Evolutionary conservation across 2,113 vertebrate genomes (phyloP).

Genomic region (Micronycteris hirsuta): DNA sequence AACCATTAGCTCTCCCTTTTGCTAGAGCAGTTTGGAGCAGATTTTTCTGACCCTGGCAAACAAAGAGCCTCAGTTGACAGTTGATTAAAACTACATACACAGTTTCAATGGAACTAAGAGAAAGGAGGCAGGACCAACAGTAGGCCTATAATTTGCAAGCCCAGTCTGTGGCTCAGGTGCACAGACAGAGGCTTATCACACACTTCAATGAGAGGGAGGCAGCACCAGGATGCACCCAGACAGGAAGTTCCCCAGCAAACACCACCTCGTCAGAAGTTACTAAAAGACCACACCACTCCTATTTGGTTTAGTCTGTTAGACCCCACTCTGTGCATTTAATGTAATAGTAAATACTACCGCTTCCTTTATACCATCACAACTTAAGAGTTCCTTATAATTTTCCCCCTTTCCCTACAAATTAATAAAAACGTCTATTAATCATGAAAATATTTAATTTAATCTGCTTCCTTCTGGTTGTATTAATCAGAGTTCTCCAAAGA

Average conservation of each 20-base stretch:
- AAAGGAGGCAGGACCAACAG: not conserved
- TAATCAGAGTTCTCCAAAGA: not conserved
- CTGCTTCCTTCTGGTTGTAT: not conserved
- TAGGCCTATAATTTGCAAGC: not conserved
- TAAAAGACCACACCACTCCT: not conserved
- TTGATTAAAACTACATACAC: not conserved
- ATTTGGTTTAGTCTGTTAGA: not conserved
- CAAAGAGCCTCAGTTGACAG: not conserved
- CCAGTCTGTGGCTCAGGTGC: not conserved
- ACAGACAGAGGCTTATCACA: not conserved
- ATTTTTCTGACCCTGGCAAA: slow-evolving; percentile 6
- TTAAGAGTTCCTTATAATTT: not conserved
- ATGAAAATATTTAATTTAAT: not conserved
- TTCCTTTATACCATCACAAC: not conserved
- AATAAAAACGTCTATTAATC: not conserved
- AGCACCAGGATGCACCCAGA: not conserved
- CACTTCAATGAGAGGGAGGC: not conserved
- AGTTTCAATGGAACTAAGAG: not conserved
- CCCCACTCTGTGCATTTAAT: not conserved
- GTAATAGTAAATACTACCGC: not conserved
- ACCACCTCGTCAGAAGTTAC: not conserved
- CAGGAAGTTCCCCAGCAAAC: slow-evolving; percentile 21
- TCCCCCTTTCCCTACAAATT: not conserved
- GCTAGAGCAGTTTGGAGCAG: not conserved
- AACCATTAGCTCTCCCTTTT: not conserved